Evolutionary conservation across 1,140 invertebrate genomes (phyloP).

Genomic region (Nautilus pompilius): DNA sequence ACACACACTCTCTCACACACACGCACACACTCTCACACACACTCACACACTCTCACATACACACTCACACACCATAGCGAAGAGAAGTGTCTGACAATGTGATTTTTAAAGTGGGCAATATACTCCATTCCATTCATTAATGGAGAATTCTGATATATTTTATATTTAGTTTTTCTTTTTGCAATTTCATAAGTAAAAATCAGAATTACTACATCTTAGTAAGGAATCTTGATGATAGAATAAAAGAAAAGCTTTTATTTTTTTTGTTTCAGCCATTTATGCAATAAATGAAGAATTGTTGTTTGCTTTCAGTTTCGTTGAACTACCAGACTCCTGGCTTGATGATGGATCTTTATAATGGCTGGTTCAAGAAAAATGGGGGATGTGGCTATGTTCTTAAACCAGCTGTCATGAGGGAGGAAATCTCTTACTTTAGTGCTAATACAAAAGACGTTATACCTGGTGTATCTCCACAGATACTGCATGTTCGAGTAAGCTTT

Average conservation of each 20-base stretch:
- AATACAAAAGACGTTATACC: conserved; percentile 58
- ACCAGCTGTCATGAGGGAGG: conserved; percentile 56
- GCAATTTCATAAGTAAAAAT: too few species aligned
- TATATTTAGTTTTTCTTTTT: too few species aligned
- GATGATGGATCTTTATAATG: conserved; percentile 62
- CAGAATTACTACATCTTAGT: too few species aligned
- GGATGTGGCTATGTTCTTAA: conserved; percentile 69
- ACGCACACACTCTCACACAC: not conserved
- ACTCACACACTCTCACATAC: not conserved
- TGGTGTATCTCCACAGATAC: conserved; percentile 60
- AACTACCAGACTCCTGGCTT: conserved; percentile 63
- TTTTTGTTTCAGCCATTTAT: too few species aligned
- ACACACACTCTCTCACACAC: not conserved
- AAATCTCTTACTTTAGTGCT: conserved; percentile 57
- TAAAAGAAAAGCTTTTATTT: too few species aligned
- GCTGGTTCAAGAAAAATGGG: conserved; percentile 65
- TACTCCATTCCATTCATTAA: too few species aligned
- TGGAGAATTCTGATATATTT: too few species aligned
- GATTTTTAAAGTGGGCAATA: too few species aligned
- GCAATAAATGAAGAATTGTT: too few species aligned
- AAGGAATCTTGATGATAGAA: too few species aligned
- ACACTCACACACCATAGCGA: not conserved
- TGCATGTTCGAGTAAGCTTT: conserved; percentile 59
- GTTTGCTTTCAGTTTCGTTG: conserved; percentile 57
- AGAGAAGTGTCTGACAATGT: too few species aligned